Evolutionary conservation across 1,140 invertebrate genomes (phyloP).

Genomic region (Sarcophaga peregrina): DNA sequence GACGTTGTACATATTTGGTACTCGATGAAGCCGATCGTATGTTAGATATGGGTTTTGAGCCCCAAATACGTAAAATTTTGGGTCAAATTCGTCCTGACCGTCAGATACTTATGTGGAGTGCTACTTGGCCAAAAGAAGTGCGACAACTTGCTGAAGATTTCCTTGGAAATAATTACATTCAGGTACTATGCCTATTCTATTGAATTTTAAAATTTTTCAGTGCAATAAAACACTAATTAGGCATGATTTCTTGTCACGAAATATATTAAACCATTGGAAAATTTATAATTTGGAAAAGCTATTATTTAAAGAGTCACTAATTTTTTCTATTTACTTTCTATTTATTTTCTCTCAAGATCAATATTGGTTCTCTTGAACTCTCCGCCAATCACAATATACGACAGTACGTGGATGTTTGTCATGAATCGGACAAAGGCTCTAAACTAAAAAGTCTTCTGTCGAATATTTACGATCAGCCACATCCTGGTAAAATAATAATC

Average conservation of each 20-base stretch:
- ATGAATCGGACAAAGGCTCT: conserved; percentile 84
- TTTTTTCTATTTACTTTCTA: neutral
- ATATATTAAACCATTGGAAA: too few relatives aligned
- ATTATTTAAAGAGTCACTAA: neutral
- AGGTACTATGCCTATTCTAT: conserved; percentile 45
- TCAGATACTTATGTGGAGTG: conserved; percentile 97
- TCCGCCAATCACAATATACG: conserved; percentile 97
- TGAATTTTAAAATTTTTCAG: too few relatives aligned
- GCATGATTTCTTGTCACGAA: neutral
- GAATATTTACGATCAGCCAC: conserved; percentile 84
- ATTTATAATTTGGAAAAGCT: too few relatives aligned
- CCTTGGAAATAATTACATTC: conserved; percentile 83
- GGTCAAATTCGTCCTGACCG: conserved; percentile 93
- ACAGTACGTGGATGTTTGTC: conserved; percentile 93
- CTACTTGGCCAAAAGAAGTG: conserved; percentile 98
- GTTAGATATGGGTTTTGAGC: conserved; percentile 99
- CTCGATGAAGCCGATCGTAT: conserved; percentile 98
- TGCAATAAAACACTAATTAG: too few relatives aligned
- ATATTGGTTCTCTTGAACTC: conserved; percentile 91
- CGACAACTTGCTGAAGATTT: conserved; percentile 92
- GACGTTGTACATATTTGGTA: conserved; percentile 91
- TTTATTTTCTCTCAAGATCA: conserved; percentile 69
- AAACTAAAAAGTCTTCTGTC: conserved; percentile 86
- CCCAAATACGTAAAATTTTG: conserved; percentile 96
- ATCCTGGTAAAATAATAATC: conserved; percentile 93